phyloP scores from a whole-genome alignment of 2,113 vertebrate species.

The Pangasianodon hypophthalmus region DNA sequence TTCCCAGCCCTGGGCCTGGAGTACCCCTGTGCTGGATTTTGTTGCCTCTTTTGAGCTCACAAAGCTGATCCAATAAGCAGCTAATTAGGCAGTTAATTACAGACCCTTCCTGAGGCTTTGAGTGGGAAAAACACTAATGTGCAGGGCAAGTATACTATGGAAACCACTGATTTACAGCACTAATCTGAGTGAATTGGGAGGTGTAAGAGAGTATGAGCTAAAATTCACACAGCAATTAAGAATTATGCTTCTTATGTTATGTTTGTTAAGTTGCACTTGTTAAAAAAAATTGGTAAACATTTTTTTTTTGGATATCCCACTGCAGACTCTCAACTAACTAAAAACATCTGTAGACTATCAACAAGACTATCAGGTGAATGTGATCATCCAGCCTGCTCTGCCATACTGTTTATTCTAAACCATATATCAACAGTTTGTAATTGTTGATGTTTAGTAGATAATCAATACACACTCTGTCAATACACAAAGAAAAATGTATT shows the following conservation, averaged over 20 bases:
- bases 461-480: too few species aligned
- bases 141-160: neutral
- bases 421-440: neutral
- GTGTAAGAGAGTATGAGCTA: neutral
- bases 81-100: neutral
- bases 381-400: neutral
- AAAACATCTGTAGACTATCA: neutral
- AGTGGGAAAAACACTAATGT: neutral
- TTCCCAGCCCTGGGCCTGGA: neutral
- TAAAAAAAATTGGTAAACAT: neutral
- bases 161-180: neutral
- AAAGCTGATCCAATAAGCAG: neutral
- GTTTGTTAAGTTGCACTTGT: too few species aligned
- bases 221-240: neutral
- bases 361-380: neutral
- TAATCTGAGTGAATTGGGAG: neutral
- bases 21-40: neutral
- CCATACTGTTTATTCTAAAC: neutral
- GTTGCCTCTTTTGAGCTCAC: neutral
- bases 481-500: too few species aligned
- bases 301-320: neutral
- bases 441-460: too few species aligned
- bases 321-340: neutral
- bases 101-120: neutral
- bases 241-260: too few species aligned